phyloP scores from a whole-genome alignment of 2,797 vertebrate genomes.

The Neopelma chrysocephalum region DNA sequence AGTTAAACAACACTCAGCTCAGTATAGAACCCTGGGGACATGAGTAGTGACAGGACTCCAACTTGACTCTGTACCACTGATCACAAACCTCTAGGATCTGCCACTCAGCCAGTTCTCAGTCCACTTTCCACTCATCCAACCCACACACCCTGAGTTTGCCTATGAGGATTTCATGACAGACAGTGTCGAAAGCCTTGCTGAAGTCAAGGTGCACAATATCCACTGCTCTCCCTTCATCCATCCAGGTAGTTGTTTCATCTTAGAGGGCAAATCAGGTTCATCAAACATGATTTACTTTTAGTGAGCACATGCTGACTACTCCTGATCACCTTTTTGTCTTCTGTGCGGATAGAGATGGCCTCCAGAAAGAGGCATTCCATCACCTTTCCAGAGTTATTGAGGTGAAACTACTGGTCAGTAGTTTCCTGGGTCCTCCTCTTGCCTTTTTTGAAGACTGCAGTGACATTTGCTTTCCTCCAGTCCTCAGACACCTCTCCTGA shows the following conservation, averaged over 20 bases:
- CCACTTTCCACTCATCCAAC: neutral
- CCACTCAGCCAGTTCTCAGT: neutral
- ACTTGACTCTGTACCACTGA: too few species aligned
- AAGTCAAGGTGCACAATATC: neutral
- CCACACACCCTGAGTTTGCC: neutral
- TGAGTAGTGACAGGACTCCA: too few species aligned
- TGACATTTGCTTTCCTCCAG: too few species aligned
- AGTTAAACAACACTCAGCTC: too few species aligned
- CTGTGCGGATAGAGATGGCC: neutral
- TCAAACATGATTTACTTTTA: neutral
- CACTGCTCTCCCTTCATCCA: neutral
- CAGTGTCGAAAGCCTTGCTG: neutral
- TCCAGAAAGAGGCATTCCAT: neutral
- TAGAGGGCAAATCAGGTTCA: neutral
- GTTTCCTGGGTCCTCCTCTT: too few species aligned
- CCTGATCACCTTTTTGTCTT: neutral
- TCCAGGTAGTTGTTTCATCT: neutral
- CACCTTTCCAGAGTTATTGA: neutral
- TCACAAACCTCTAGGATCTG: too few species aligned
- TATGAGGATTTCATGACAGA: neutral
- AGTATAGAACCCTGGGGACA: neutral
- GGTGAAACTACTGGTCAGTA: too few species aligned
- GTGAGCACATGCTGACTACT: neutral
- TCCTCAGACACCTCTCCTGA: too few species aligned
- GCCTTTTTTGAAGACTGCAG: too few species aligned